Percentiles rank a stretch among this genome's conserved stretches.
Evolutionary conservation across 2,113 vertebrate genomes (phyloP).

Genomic region (Alaudala cheleensis): DNA sequence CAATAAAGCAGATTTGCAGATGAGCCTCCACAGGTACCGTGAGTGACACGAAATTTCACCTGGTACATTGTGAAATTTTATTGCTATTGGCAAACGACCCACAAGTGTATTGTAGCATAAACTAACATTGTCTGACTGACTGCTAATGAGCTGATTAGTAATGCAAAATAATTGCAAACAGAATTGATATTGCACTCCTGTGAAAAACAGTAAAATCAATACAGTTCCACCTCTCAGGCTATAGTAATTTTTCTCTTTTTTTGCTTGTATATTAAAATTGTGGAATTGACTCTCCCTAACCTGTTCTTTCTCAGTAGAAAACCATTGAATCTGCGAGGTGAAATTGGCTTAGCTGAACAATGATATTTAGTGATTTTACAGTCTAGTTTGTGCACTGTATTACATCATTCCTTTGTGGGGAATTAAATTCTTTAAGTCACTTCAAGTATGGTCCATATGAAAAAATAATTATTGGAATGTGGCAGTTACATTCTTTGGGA

Average conservation of each 20-base stretch:
- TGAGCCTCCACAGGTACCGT: neutral
- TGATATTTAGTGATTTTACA: neutral
- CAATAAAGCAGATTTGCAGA: neutral
- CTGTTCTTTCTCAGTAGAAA: neutral
- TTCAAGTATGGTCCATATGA: neutral
- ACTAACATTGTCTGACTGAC: conserved; percentile 41
- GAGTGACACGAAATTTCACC: neutral
- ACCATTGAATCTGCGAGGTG: neutral
- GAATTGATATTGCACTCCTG: neutral
- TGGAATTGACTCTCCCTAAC: neutral
- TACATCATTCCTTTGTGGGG: neutral
- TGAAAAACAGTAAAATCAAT: conserved; percentile 42
- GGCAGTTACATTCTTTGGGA: neutral
- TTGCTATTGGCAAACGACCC: conserved; percentile 47
- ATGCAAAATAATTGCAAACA: conserved; percentile 57
- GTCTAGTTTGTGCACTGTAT: neutral
- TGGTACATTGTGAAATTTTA: neutral
- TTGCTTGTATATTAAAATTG: neutral
- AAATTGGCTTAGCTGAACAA: neutral
- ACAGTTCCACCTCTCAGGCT: neutral
- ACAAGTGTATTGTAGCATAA: neutral
- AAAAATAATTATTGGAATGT: neutral
- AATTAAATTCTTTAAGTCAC: neutral
- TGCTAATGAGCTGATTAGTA: conserved; percentile 67
- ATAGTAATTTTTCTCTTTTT: neutral